Evolutionary conservation across 2,888 invertebrate genomes (phyloP).

Genomic region (Agonopterix subpropinquella): DNA sequence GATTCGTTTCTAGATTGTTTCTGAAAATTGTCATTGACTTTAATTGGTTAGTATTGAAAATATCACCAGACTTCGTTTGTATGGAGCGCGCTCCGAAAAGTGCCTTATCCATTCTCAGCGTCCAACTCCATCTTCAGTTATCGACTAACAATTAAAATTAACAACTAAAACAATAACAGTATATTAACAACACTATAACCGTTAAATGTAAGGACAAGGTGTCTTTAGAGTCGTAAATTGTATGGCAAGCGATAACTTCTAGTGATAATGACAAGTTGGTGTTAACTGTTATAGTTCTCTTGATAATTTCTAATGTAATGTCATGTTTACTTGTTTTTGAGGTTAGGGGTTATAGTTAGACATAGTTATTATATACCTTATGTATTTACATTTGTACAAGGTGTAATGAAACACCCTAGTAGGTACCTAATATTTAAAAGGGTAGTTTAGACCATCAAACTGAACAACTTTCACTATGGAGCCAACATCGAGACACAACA

Average conservation of each 20-base stretch:
- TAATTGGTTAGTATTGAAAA: no score
- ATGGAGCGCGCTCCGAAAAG: no score
- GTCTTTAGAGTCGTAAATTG: slow-evolving; percentile 33
- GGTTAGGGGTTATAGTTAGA: background rate
- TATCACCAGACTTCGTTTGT: no score
- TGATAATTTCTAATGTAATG: no score
- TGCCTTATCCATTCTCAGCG: background rate
- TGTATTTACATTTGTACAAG: no score
- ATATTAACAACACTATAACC: slow-evolving; percentile 54
- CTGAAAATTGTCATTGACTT: no score
- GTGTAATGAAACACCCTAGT: no score
- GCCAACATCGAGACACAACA: no score
- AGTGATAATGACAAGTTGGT: background rate
- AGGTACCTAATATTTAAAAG: no score
- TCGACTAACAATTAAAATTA: slow-evolving; percentile 61
- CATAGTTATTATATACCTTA: background rate
- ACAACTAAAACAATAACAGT: slow-evolving; percentile 54
- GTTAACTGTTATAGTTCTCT: background rate
- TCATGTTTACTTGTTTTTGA: background rate
- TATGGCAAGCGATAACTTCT: slow-evolving; percentile 5
- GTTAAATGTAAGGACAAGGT: slow-evolving; percentile 51
- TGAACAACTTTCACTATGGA: no score
- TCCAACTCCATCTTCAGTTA: slow-evolving; percentile 18
- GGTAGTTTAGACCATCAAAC: no score
- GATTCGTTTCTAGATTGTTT: no score